phyloP scores from a whole-genome alignment of 2,797 vertebrate species.

The Oreortyx pictus region DNA sequence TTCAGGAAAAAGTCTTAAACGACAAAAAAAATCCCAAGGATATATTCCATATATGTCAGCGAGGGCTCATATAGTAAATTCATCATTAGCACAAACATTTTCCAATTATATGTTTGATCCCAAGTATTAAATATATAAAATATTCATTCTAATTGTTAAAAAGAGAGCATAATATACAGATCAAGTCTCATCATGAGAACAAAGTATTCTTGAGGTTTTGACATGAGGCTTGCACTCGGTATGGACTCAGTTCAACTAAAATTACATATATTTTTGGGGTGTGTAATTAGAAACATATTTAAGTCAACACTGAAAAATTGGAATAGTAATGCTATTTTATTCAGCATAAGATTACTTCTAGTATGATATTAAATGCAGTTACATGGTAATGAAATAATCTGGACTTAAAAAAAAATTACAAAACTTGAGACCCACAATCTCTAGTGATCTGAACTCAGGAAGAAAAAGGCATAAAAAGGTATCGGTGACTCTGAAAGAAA shows the following conservation, averaged over 20 bases:
- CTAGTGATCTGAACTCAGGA: not conserved
- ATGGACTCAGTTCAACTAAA: not conserved
- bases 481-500: not conserved
- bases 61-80: not conserved
- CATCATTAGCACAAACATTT: not conserved
- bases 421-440: not conserved
- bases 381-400: not conserved
- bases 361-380: not conserved
- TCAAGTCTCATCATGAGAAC: not conserved
- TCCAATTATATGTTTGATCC: not conserved
- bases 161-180: accelerated
- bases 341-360: not conserved
- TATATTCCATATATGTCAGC: not conserved
- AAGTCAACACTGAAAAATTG: not conserved
- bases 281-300: not conserved
- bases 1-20: not conserved
- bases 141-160: not conserved
- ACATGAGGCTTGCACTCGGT: not conserved
- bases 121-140: not conserved
- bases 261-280: not conserved
- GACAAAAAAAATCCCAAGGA: not conserved
- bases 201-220: not conserved
- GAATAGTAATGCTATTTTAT: not conserved
- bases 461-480: not conserved
- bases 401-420: not conserved